Base-by-base conservation (phyloP, 37 sponge, comb jelly and placozoan species). In the Beroe ovata region DNA sequence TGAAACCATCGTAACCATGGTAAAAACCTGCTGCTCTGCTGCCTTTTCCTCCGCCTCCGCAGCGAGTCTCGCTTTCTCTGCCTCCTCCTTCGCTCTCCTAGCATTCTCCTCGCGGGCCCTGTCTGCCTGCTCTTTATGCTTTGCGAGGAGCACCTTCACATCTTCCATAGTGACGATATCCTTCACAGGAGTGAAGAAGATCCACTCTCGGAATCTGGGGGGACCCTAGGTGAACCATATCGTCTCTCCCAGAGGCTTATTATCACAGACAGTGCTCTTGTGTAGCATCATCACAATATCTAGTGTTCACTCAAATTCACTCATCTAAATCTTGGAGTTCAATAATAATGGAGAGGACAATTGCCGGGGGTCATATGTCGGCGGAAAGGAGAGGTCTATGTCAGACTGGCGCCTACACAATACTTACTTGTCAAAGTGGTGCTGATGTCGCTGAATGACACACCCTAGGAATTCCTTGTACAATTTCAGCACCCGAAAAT, bases 371-470 rank as follows among this genome's bases (percentile, higher is more conserved):
- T n/a, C n/a, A n/a, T n/a, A n/a, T n/a, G n/a, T n/a, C n/a, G n/a
- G n/a, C n/a, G n/a, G n/a, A n/a, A n/a, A n/a, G n/a, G n/a, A n/a
- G n/a, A n/a, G n/a, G n/a, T n/a, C n/a, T n/a, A n/a, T n/a, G n/a
- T n/a, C n/a, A n/a, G n/a, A n/a, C n/a, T n/a, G n/a, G n/a, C n/a
- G n/a, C n/a, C n/a, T n/a, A n/a, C n/a, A n/a, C n/a, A n/a, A n/a
- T n/a, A 77, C 92, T 90, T 29, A 95, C 95, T 64, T 93, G 29
- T 93, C 92, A 89, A 94, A 93, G 91, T 94, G 91, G 26, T 81
- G 61, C 39, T 90, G 89, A 60, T 88, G 64, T 25, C 89, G 88
- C 59, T 90, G 92, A 16, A 92, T 92, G 64, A 94, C 94, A 26
- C 88, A 91, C 69, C 89, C 90, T 61, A 95, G 91, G 35, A 95